These are phyloP conservation scores for Dendrolimus pini DNA, from an alignment of 2,888 invertebrate species.

Conservation along the genomic window DNA sequence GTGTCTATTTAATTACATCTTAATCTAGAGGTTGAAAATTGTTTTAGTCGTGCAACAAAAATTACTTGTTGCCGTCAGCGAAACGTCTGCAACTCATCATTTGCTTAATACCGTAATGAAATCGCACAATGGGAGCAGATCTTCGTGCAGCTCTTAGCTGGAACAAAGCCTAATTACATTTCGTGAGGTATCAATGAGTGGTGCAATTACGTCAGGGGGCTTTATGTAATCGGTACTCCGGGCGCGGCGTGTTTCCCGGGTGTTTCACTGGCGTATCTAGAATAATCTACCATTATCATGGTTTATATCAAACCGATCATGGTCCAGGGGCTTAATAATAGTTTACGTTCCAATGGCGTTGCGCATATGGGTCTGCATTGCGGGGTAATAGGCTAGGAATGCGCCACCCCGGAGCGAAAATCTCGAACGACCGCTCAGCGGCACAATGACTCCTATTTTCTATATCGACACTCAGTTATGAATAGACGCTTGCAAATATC, in stretches of 20 bases:
- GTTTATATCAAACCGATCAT: slow-evolving; percentile 68
- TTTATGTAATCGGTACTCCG: slow-evolving; percentile 58
- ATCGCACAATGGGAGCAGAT: slow-evolving; percentile 50
- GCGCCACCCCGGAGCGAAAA: slow-evolving; percentile 21
- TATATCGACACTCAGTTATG: too few species aligned
- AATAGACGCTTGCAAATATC: too few species aligned
- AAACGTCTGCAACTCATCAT: slow-evolving; percentile 43
- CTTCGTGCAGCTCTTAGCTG: slow-evolving; percentile 46
- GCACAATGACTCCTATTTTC: too few species aligned
- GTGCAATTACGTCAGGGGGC: slow-evolving; percentile 63
- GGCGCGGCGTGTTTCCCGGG: slow-evolving; percentile 63
- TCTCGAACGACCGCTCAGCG: too few species aligned
- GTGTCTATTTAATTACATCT: too few species aligned
- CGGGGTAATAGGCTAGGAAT: slow-evolving; percentile 37
- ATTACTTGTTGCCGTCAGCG: slow-evolving; percentile 21
- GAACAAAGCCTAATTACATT: slow-evolving; percentile 69
- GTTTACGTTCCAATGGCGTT: slow-evolving; percentile 42
- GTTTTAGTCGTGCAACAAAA: slow-evolving; percentile 4
- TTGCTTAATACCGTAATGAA: slow-evolving; percentile 50
- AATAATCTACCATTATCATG: slow-evolving; percentile 73
- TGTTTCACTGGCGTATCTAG: slow-evolving; percentile 63
- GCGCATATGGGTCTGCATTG: slow-evolving; percentile 46
- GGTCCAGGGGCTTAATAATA: slow-evolving; percentile 62
- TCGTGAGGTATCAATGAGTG: slow-evolving; percentile 70
- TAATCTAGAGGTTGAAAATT: too few species aligned